Percentiles rank a stretch among this genome's conserved stretches.
Evolutionary conservation across 2,113 vertebrate species (phyloP).

Genomic region (Maccullochella peelii): DNA sequence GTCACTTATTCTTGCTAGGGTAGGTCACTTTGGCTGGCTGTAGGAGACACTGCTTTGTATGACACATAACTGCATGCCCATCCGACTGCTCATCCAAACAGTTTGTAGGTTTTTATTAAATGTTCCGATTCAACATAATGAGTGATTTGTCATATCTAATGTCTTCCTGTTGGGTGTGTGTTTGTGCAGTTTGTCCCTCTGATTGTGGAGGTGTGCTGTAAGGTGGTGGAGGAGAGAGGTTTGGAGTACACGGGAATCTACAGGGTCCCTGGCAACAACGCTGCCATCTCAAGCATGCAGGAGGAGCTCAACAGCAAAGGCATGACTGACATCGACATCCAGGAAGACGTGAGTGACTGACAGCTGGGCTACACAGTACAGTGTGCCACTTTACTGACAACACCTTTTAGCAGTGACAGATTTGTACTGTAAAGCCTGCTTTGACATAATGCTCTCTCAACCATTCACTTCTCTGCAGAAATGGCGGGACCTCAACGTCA

Average conservation of each 20-base stretch:
- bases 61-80: background rate
- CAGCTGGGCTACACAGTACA: background rate
- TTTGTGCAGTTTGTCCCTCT: constrained; percentile 92
- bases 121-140: background rate
- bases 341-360: constrained; percentile 85
- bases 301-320: constrained; percentile 97
- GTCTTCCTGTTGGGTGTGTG: constrained; percentile 22
- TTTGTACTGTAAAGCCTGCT: background rate
- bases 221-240: constrained; percentile 96
- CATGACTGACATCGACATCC: constrained; percentile 92
- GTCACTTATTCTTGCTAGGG: background rate
- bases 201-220: constrained; percentile 98
- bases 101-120: background rate
- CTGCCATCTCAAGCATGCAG: constrained; percentile 98
- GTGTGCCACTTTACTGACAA: background rate
- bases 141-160: background rate
- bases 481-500: constrained; percentile 99
- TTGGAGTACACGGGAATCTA: constrained; percentile 99
- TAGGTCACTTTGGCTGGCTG: background rate
- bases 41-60: background rate
- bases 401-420: constrained; percentile 11
- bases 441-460: background rate
- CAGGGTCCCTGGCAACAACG: constrained; percentile 97
- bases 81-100: background rate
- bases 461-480: constrained; percentile 84